Evolutionary conservation across 2,797 vertebrate genomes (phyloP).

Genomic region (Anisognathus igniventris): DNA sequence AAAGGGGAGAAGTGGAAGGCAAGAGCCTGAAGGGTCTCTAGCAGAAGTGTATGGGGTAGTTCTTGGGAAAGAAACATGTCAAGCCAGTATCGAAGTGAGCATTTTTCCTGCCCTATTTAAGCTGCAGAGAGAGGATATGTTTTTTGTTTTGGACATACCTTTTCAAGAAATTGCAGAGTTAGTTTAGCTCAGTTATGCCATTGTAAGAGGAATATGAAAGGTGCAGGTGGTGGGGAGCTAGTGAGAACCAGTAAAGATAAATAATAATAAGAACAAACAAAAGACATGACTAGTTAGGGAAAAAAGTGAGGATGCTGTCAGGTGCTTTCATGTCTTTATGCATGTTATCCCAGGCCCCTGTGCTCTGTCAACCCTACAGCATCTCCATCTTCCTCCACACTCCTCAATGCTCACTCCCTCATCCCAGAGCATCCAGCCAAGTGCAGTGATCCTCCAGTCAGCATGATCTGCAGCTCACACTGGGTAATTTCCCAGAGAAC

Average conservation of each 20-base stretch:
- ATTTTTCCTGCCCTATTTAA: neutral
- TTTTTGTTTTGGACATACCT: neutral
- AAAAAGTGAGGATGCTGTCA: neutral
- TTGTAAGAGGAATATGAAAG: neutral
- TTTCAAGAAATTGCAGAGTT: neutral
- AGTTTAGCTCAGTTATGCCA: neutral
- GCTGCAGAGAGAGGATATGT: neutral
- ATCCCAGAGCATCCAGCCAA: neutral
- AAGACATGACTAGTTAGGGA: neutral
- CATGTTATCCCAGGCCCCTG: accelerated
- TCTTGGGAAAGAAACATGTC: neutral
- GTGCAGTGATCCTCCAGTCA: neutral
- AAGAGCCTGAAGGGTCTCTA: neutral
- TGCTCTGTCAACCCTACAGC: neutral
- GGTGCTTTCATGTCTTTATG: neutral
- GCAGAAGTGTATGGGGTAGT: neutral
- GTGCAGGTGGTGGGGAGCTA: neutral
- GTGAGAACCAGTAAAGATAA: neutral
- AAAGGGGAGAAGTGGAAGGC: neutral
- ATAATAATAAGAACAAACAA: neutral
- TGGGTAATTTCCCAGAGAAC: neutral
- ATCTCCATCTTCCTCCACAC: neutral
- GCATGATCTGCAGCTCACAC: neutral
- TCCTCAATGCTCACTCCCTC: neutral
- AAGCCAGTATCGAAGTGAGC: neutral